Base-by-base conservation (phyloP, 2,888 invertebrate species). In the Venusia cambrica region DNA sequence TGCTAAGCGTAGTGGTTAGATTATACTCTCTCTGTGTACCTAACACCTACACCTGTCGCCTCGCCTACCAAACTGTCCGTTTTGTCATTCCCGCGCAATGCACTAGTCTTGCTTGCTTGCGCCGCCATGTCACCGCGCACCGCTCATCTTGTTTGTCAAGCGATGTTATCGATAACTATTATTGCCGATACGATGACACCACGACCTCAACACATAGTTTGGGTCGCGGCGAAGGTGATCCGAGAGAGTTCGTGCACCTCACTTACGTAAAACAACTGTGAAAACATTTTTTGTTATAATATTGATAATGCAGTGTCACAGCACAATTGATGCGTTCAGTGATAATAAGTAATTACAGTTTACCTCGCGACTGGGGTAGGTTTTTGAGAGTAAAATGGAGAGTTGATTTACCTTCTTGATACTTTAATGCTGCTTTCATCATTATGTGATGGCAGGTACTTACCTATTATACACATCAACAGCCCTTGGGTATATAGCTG, bases 191-290 rank as follows among this genome's bases (percentile, higher is more conserved):
- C 65, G 83, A n/a, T n/a, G n/a, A 76, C 81, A 79, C 79, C 71
- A 57, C 65, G 83, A 76, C 81, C 83, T 81, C 75, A 76, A 74
- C 73, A 72, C 65, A 72, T 64, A 73, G 77, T 76, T 80, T 77
- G 78, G 78, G 79, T 78, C 81, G 70, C 64, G 45, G 45, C 66
- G 77, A 80, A 81, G 83, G 83, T 81, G 78, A 81, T 72, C 65
- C 51, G 44, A 48, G 42, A 31, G 68, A 76, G 83, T 83, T 81
- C 83, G 67, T 71, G 47, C 52, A 80, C 81, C 83, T 60, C 69
- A 50, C 76, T 81, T 80, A 76, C 76, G 78, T 80, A 81, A 83
- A 80, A 59, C 64, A 44, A 78, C 73, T 73, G 69, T 66, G 62
- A 67, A 74, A 73, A 77, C 60, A 69, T 43, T 47, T 45, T 54